Conservation (phyloP, 2,888 invertebrate species). For the Dusona sp. region DNA sequence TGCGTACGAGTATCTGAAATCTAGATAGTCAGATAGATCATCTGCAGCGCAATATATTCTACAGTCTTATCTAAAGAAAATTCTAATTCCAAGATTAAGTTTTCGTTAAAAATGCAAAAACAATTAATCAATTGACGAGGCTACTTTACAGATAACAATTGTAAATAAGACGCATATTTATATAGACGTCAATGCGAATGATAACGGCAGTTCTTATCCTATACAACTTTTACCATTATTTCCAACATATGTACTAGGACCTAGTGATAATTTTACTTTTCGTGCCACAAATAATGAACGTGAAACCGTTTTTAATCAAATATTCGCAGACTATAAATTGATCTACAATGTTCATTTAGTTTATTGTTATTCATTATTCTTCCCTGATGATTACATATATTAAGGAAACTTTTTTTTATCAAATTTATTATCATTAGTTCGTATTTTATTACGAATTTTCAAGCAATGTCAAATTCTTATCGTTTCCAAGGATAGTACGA, state of each 20-base stretch:
- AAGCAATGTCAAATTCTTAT: too few relatives aligned
- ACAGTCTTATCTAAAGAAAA: not conserved
- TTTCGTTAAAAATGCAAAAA: not conserved
- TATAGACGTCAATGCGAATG: not conserved
- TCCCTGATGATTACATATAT: too few relatives aligned
- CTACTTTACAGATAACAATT: not conserved
- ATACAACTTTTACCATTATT: not conserved
- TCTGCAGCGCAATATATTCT: not conserved
- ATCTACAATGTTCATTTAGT: too few relatives aligned
- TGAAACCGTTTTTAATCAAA: not conserved
- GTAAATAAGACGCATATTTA: not conserved
- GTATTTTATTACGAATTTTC: too few relatives aligned
- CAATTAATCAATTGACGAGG: not conserved
- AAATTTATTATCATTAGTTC: too few relatives aligned
- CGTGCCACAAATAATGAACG: not conserved
- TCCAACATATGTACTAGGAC: not conserved
- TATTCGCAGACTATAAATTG: too few relatives aligned
- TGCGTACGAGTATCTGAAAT: slow-evolving; percentile 11
- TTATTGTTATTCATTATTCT: too few relatives aligned
- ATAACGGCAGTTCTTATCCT: not conserved
- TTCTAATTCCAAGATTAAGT: not conserved
- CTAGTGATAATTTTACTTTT: not conserved
- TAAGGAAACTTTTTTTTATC: too few relatives aligned
- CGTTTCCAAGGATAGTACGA: too few relatives aligned
- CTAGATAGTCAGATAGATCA: slow-evolving; percentile 6